A percentile compares a stretch with the other conserved stretches of the same genome.
phyloP scores from a whole-genome alignment of 2,113 vertebrate species.

The Colaptes auratus region DNA sequence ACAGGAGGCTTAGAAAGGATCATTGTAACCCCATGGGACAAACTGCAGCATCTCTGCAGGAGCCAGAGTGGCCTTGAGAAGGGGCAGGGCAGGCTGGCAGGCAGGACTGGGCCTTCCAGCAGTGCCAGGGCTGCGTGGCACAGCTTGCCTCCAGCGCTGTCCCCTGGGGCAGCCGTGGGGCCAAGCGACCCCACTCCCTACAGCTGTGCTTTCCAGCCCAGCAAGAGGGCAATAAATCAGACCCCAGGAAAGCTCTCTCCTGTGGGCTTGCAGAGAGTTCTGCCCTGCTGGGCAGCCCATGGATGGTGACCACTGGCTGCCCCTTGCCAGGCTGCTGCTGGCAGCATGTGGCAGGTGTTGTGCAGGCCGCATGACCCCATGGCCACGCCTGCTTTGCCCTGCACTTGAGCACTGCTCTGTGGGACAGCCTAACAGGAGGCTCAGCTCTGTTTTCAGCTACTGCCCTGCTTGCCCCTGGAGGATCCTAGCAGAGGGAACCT shows the following conservation, averaged over 20 bases:
- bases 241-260: not conserved
- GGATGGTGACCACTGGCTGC: not conserved
- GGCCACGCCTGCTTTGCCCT: not conserved
- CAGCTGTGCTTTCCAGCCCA: accelerated
- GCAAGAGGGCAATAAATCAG: not conserved
- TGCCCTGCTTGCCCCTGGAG: not conserved
- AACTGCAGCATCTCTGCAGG: not conserved
- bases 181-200: not conserved
- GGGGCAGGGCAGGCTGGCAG: not conserved
- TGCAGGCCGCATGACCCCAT: not conserved
- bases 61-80: not conserved
- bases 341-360: not conserved
- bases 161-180: accelerated
- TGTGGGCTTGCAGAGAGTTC: not conserved
- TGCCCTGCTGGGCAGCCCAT: not conserved
- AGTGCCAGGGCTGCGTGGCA: not conserved
- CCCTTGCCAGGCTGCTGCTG: not conserved
- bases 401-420: not conserved
- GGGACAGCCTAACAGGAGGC: not conserved
- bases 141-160: not conserved
- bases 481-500: not conserved
- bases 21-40: not conserved
- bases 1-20: not conserved
- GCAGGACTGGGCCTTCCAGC: not conserved
- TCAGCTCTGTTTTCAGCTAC: not conserved